Evolutionary conservation across 2,113 vertebrate genomes (phyloP).

Genomic region (Asarcornis scutulata): DNA sequence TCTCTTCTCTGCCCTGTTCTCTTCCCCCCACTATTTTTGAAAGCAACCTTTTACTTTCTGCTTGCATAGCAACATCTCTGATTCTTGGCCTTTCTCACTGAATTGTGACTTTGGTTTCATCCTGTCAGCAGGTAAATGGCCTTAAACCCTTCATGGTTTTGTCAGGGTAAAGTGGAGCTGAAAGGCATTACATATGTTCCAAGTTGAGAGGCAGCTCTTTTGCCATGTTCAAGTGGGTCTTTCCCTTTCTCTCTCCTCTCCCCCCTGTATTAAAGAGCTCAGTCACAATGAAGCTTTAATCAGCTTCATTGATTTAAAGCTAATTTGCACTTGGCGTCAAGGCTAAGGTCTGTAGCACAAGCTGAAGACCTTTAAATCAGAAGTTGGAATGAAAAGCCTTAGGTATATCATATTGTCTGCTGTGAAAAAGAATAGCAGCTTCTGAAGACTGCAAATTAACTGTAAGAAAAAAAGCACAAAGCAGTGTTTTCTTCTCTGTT

Average conservation of each 20-base stretch:
- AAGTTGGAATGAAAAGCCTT: constrained; percentile 77
- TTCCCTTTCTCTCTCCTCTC: constrained; percentile 15
- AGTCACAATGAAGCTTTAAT: constrained; percentile 83
- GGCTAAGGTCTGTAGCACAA: constrained; percentile 81
- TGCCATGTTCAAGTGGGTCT: constrained; percentile 77
- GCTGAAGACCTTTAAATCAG: constrained; percentile 81
- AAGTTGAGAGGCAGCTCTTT: constrained; percentile 80
- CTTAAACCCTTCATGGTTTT: constrained; percentile 78
- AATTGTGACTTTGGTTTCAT: constrained; percentile 80
- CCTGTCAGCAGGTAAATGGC: constrained; percentile 85
- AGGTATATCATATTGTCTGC: constrained; percentile 79
- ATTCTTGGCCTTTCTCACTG: constrained; percentile 86
- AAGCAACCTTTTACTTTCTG: constrained; percentile 74
- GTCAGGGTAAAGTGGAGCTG: constrained; percentile 68
- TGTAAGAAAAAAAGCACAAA: constrained; percentile 66
- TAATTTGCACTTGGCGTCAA: constrained; percentile 87
- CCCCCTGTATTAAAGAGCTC: constrained; percentile 74
- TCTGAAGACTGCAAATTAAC: constrained; percentile 75
- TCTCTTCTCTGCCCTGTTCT: neutral
- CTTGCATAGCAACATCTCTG: constrained; percentile 86
- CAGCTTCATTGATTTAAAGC: constrained; percentile 87
- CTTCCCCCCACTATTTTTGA: neutral
- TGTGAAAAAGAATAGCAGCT: constrained; percentile 71
- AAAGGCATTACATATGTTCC: constrained; percentile 82
- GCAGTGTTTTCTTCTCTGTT: constrained; percentile 59